Evolutionary conservation across 1,140 invertebrate genomes (phyloP), one percentile per base, ranked within the genome.

Genomic region (Triops longicaudatus): DNA sequence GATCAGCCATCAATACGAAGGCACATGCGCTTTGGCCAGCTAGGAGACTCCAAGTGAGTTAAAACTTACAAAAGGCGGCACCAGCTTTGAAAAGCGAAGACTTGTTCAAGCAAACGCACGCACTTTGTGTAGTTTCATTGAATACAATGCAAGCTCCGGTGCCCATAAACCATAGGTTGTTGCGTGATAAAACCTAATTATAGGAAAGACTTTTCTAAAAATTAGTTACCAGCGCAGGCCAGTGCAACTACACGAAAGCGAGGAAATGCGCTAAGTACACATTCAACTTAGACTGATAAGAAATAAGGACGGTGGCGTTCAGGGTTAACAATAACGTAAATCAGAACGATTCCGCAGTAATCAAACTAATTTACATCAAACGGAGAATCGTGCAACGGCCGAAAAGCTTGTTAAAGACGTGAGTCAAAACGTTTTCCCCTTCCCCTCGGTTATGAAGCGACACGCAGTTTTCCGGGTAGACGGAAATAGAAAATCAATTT

Each of bases 401-500:
- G 17, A 63, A 63, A 63, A 63, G 11, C 10, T n/a, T 63, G 22
- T 63, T 63, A 1, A 7, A 6, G 6, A 6, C 17, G 50, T 17
- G 50, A n/a, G 22, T n/a, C 50, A 17, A 17, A 12, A 63, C 50
- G 14, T 6, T 9, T 22, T 63, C 17, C 50, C 10, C 17, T 63
- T 2, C 14, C 7, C 31, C 17, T 63, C n/a, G 50, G 14, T 9
- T 28, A 80, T 42, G 26, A 75, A 74, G 17, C 26, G 5, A 74
- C 72, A 41, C 73, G 2, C 77, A 72, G 72, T 77, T 78, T 76
- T 26, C 73, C 73, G 79, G 78, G 76, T 26, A 77, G 77, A 72
- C 43, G 41, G 71, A 41, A 74, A 37, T 26, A 71, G 26, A 72
- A 79, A 77, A 78, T 41, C 50, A 22, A 63, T 63, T 63, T 73